Evolutionary conservation across 2,888 invertebrate species (phyloP).

Genomic region (Drosophila greeni): DNA sequence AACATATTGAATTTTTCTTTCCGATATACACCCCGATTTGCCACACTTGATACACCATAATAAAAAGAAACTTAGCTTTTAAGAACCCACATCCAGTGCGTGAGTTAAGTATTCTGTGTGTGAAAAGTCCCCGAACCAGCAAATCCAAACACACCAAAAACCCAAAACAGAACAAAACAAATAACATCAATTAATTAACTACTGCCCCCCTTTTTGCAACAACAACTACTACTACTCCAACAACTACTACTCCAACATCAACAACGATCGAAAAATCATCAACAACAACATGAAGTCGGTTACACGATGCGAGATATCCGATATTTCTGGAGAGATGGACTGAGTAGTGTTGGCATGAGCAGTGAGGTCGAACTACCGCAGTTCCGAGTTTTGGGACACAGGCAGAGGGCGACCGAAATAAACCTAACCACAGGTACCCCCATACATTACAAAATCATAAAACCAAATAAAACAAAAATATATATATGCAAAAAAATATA

Average conservation of each 20-base stretch:
- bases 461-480: conserved; percentile 51
- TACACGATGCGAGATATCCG: conserved; percentile 98
- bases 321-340: conserved; percentile 96
- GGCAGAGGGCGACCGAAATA: conserved; percentile 95
- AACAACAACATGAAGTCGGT: conserved; percentile 84
- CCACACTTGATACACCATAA: conserved; percentile 1
- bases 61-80: conserved; percentile 8
- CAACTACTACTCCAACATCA: conserved; percentile 55
- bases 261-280: conserved; percentile 25
- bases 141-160: conserved; percentile 29
- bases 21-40: neutral
- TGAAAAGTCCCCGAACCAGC: conserved; percentile 25
- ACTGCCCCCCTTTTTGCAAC: conserved; percentile 70
- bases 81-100: conserved; percentile 31
- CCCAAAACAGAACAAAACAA: conserved; percentile 43
- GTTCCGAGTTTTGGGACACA: conserved; percentile 97
- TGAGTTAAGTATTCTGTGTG: conserved; percentile 34
- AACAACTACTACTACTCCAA: conserved; percentile 52
- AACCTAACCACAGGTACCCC: conserved; percentile 96
- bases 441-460: conserved; percentile 71
- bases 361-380: conserved; percentile 97
- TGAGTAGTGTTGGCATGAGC: conserved; percentile 96
- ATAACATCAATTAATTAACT: conserved; percentile 68
- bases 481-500: conserved; percentile 38
- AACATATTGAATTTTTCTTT: neutral